These are phyloP conservation scores for Aramus guarauna DNA, from an alignment of 2,113 vertebrate genomes.

Conservation along the genomic window DNA sequence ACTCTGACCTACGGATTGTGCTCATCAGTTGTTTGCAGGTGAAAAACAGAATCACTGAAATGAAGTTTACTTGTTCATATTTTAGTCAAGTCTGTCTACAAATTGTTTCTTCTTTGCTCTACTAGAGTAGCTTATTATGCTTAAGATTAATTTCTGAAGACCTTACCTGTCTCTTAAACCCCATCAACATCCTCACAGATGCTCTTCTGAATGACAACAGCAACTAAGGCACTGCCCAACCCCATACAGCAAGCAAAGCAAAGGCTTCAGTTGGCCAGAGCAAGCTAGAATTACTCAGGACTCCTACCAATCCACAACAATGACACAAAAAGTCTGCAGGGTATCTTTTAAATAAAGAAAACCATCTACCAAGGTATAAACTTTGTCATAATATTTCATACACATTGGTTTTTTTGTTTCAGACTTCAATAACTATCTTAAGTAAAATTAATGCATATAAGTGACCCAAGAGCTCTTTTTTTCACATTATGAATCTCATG, in stretches of 20 bases:
- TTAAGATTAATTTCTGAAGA: neutral
- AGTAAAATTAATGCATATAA: neutral
- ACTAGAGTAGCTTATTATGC: neutral
- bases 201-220: neutral
- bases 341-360: neutral
- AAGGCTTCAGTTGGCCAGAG: neutral
- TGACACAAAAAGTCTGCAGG: neutral
- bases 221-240: neutral
- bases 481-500: neutral
- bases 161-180: too few relatives aligned
- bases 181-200: neutral
- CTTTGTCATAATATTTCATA: neutral
- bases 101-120: rapidly evolving
- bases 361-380: neutral
- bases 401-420: neutral
- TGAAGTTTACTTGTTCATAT: rapidly evolving
- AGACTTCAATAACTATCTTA: neutral
- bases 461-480: neutral
- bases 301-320: neutral
- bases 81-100: neutral
- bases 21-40: neutral
- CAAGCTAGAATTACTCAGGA: neutral
- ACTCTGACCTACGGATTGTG: neutral
- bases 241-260: neutral
- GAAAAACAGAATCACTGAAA: neutral